These are phyloP conservation scores for Ibidorhyncha struthersii DNA, from an alignment of 2,113 vertebrate species.

Conservation along the genomic window DNA sequence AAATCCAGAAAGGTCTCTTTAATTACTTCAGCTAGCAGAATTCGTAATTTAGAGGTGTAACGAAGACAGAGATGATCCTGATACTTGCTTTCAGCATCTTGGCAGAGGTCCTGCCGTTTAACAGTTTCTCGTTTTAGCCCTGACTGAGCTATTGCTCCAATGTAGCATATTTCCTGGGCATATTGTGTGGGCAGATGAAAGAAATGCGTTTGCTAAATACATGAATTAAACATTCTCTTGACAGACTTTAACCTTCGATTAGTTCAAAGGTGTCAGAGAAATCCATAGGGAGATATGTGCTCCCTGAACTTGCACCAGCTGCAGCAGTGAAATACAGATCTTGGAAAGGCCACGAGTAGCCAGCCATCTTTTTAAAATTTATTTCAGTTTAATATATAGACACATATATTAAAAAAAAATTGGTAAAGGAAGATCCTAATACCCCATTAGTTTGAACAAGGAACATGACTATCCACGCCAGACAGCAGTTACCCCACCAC, in stretches of 20 bases:
- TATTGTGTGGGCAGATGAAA: constrained; percentile 48
- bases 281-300: neutral
- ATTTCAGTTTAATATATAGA: neutral
- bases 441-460: neutral
- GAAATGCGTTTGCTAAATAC: constrained; percentile 32
- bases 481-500: neutral
- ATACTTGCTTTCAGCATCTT: neutral
- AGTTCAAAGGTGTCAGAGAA: constrained; percentile 45
- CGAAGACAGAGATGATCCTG: neutral
- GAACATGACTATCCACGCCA: neutral
- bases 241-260: constrained; percentile 47
- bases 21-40: neutral
- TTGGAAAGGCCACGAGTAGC: neutral
- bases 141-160: constrained; percentile 42
- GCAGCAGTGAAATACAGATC: neutral
- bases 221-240: constrained; percentile 48
- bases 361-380: neutral
- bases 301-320: neutral
- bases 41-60: neutral
- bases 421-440: neutral
- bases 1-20: neutral
- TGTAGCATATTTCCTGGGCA: constrained; percentile 50
- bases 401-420: neutral
- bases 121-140: constrained; percentile 24
- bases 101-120: constrained; percentile 4